phyloP scores from a whole-genome alignment of 2,113 vertebrate genomes.

The Pelecanus crispus region DNA sequence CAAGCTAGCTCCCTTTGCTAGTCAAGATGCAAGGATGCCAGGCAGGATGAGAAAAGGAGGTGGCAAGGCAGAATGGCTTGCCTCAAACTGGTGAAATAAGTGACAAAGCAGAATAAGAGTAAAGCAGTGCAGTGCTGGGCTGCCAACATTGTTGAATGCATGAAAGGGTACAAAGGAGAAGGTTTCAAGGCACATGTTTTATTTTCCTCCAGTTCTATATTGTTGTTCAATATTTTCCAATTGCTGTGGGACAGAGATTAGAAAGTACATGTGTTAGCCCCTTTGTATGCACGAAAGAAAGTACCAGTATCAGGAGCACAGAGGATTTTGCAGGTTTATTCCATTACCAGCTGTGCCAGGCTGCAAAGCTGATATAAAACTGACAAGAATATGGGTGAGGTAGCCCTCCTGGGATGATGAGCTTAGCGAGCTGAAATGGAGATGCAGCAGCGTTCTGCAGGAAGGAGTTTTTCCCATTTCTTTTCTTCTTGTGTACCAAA shows the following conservation, averaged over 20 bases:
- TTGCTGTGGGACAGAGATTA: background rate
- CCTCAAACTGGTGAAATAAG: no score
- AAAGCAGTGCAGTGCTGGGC: no score
- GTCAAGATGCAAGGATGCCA: background rate
- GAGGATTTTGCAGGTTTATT: background rate
- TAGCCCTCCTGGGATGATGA: background rate
- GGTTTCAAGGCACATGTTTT: background rate
- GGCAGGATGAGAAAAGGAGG: background rate
- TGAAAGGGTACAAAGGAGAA: no score
- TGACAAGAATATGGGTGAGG: background rate
- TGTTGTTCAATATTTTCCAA: background rate
- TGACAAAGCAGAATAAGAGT: no score
- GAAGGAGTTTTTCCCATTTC: background rate
- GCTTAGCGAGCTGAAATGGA: background rate
- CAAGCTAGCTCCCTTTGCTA: background rate
- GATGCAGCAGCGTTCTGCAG: background rate
- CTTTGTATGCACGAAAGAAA: background rate
- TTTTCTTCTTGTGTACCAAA: background rate
- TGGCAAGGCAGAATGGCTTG: no score
- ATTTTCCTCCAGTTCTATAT: background rate
- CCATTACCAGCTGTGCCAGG: background rate
- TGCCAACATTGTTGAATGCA: no score
- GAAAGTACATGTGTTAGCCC: background rate
- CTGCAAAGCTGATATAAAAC: background rate
- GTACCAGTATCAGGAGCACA: background rate